Evolutionary conservation across 2,113 vertebrate genomes (phyloP), one percentile per base, ranked within the genome.

Genomic region (Chloropsis cyanopogon): DNA sequence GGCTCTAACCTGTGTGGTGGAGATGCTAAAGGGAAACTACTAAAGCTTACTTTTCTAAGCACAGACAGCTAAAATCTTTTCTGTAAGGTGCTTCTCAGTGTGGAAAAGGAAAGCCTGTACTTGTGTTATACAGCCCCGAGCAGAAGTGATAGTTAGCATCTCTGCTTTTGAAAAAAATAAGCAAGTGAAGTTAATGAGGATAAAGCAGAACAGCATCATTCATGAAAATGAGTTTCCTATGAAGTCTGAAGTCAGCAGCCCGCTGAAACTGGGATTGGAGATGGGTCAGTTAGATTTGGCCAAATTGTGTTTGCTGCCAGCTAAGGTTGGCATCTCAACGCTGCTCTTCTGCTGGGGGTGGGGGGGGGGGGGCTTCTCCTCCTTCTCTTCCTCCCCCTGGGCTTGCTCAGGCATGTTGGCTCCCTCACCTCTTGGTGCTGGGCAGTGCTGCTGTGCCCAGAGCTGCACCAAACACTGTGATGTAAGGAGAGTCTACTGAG

Each of bases 381-480:
- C 13, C 35, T 54, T 60, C 35, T 61, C 29, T 31, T 70, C 46
- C 3, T 29, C 9, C 2, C 39, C 26, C 12, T 68, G 7, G 23
- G 18, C 14, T 64, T 11, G 2, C 14, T 69, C 4, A 24, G 28
- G 26, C 1, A 4, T 2, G 1, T 8, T 73, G 47, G 19, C 7
- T 63, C 13, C 10, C 8, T 70, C 4, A 1, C 5, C 5, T 54
- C 29, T 14, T 66, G 56, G 10, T 35, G 15, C 19, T 12, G 16
- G 22, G 42, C 9, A 33, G 2, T 37, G 12, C 21, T 4, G 1
- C 35, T 42, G 24, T 70, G 60, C 8, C 12, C 17, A 25, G 56
- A 12, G 31, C 21, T 11, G 2, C 1, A 14, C 21, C 28, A 10
- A 59, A 17, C 39, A 11, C 12, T 4, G 5, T 0, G 2, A 25